Conservation (phyloP, 2,888 invertebrate species). For the Synanthedon formicaeformis region DNA sequence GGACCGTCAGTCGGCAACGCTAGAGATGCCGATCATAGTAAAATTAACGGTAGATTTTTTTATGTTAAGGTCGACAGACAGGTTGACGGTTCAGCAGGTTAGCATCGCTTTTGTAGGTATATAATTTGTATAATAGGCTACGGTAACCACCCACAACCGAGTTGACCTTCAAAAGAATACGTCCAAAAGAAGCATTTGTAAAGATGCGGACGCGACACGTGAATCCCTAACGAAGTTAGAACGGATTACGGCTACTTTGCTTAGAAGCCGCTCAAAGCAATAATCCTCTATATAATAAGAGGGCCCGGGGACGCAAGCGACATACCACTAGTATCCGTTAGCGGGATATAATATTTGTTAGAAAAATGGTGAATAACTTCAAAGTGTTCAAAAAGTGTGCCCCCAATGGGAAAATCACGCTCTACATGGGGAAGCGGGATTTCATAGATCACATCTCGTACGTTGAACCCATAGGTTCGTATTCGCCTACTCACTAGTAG, state of each 20-base stretch:
- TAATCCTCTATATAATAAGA: conserved; percentile 48
- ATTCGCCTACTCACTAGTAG: background rate
- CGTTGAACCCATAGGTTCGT: conserved; percentile 86
- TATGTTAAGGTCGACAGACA: too few species aligned
- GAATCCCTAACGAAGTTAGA: conserved; percentile 35
- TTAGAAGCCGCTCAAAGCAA: conserved; percentile 39
- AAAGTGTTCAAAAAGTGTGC: conserved; percentile 93
- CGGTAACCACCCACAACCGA: background rate
- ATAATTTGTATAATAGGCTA: too few species aligned
- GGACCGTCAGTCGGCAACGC: too few species aligned
- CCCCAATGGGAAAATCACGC: conserved; percentile 87
- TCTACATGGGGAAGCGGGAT: conserved; percentile 89
- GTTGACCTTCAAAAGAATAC: too few species aligned
- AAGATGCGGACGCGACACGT: conserved; percentile 12
- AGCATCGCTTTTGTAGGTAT: too few species aligned
- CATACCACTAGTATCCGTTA: background rate
- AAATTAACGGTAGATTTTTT: too few species aligned
- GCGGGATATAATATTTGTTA: background rate
- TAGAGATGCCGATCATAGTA: too few species aligned
- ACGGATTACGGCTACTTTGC: conserved; percentile 28
- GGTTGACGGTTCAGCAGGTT: too few species aligned
- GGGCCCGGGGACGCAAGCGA: background rate
- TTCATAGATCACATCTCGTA: conserved; percentile 89
- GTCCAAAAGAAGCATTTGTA: background rate
- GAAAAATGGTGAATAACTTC: conserved; percentile 87